Conservation (phyloP, 1,140 invertebrate genomes). For the Cylas formicarius region DNA sequence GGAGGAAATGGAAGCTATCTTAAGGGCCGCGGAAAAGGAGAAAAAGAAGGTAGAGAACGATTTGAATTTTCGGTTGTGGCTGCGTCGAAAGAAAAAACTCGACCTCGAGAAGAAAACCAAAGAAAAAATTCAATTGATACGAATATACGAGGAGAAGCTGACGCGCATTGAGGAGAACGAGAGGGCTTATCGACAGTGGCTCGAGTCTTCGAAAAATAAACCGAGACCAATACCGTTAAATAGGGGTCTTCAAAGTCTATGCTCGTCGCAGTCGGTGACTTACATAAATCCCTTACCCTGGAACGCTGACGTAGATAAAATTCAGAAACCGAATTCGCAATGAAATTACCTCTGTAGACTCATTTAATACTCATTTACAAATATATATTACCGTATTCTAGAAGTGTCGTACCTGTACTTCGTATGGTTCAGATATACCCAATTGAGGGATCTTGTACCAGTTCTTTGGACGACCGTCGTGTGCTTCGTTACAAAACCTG, state of each 20-base stretch:
- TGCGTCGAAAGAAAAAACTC: slow-evolving; percentile 46
- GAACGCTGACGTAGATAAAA: slow-evolving; percentile 35
- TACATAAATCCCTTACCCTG: slow-evolving; percentile 51
- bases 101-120: slow-evolving; percentile 43
- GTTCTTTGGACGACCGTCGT: slow-evolving; percentile 42
- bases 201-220: slow-evolving; percentile 46
- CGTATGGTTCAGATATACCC: slow-evolving; percentile 29
- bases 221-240: slow-evolving; percentile 49
- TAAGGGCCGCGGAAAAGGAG: slow-evolving; percentile 32
- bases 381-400: too few species aligned
- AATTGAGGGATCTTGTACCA: slow-evolving; percentile 47
- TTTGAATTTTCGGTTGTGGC: slow-evolving; percentile 46
- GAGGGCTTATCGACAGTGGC: slow-evolving; percentile 47
- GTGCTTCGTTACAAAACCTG: slow-evolving; percentile 44
- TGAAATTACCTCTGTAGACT: too few species aligned
- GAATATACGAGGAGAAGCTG: slow-evolving; percentile 39
- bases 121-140: slow-evolving; percentile 42
- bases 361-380: too few species aligned
- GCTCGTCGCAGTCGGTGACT: slow-evolving; percentile 48
- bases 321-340: slow-evolving; percentile 3
- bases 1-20: slow-evolving; percentile 33
- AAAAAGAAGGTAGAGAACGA: slow-evolving; percentile 43
- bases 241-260: slow-evolving; percentile 50
- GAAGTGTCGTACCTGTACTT: slow-evolving; percentile 37
- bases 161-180: slow-evolving; percentile 42